Evolutionary conservation across 2,888 invertebrate genomes (phyloP), one percentile per base, ranked within the genome.

Genomic region (Dryobota labecula): DNA sequence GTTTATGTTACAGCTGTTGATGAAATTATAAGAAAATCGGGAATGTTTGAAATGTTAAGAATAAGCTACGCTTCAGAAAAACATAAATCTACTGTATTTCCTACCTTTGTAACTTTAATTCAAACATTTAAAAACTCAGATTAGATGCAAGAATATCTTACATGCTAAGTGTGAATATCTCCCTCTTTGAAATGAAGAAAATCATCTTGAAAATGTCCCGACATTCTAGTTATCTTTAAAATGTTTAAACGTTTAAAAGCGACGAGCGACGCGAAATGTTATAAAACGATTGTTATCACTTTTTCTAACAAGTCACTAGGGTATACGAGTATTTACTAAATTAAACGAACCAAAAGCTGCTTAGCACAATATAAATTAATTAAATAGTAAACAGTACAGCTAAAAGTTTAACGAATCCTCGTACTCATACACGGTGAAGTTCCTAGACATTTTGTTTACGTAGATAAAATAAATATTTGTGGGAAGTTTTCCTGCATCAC

Each of bases 401-500:
- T 76, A 38, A 47, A 81, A 76, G n/a, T 67, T 67, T 27, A 38
- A 62, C 49, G 53, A 54, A 76, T 69, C 51, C 45, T 70, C 53
- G 62, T 58, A 69, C 27, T 36, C 27, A 38, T 64, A 24, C 57
- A 58, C 36, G 33, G 41, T 56, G 30, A 47, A 64, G 30, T 70
- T 43, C 61, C 54, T 38, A 67, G 68, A 75, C 41, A 79, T 80
- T 79, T 61, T 72, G 33, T 76, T 65, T 18, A 41, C 66, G 30
- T 73, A 70, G 78, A 58, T 82, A 84, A 82, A 79, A 83, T 81
- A 72, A 70, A 71, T 70, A 73, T 82, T 69, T 65, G 70, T 75
- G 57, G 30, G 47, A 66, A 75, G 54, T 83, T 79, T 78, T 84
- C 80, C 80, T 84, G 86, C 82, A 84, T 80, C 78, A 84, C 53